Conservation (phyloP, 2,888 invertebrate species). For the Limnephilus auricula region DNA sequence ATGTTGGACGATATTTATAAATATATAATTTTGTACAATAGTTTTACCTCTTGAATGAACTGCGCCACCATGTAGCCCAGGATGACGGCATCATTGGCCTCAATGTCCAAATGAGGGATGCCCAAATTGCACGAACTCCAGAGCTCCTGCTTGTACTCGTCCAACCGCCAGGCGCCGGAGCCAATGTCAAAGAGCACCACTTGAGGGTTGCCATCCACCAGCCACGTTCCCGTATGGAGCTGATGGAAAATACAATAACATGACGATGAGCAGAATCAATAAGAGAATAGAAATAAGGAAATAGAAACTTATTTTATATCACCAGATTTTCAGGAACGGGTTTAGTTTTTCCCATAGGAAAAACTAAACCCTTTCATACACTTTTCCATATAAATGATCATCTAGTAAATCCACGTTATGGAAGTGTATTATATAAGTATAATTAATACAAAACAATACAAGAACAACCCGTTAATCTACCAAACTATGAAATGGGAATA, state of each 20-base stretch:
- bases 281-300: too few relatives aligned
- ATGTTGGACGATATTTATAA: too few relatives aligned
- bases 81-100: slow-evolving; percentile 97
- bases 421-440: too few relatives aligned
- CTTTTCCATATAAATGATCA: too few relatives aligned
- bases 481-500: too few relatives aligned
- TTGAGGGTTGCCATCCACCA: slow-evolving; percentile 99
- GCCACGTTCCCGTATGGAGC: slow-evolving; percentile 97
- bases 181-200: slow-evolving; percentile 98
- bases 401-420: too few relatives aligned
- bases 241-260: slow-evolving; percentile 70
- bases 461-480: too few relatives aligned
- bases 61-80: slow-evolving; percentile 97
- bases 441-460: too few relatives aligned
- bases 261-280: background rate
- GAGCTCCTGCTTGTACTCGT: slow-evolving; percentile 95
- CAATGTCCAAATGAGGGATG: slow-evolving; percentile 93
- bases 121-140: slow-evolving; percentile 94
- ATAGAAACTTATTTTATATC: too few relatives aligned
- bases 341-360: too few relatives aligned
- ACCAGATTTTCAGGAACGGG: too few relatives aligned
- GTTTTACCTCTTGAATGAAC: slow-evolving; percentile 89
- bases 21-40: background rate
- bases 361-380: too few relatives aligned
- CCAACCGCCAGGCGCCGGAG: slow-evolving; percentile 96